Evolutionary conservation across 2,113 vertebrate genomes (phyloP).

Genomic region (Orycteropus afer): DNA sequence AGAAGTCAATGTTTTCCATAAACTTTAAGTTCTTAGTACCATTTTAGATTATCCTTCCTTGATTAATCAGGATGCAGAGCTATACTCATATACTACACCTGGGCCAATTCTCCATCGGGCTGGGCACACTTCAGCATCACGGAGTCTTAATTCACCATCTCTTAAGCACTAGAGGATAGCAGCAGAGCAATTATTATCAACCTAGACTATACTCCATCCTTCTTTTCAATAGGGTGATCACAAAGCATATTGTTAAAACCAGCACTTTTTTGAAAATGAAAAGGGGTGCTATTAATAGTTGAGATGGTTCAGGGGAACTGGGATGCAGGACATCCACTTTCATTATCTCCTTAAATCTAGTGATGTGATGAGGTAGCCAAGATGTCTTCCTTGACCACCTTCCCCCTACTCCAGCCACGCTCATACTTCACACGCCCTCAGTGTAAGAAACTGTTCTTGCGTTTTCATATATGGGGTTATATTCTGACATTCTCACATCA

Average conservation of each 20-base stretch:
- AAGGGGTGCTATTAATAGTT: background rate
- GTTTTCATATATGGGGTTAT: background rate
- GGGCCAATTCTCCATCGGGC: background rate
- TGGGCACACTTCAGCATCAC: background rate
- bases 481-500: background rate
- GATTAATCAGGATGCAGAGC: background rate
- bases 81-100: background rate
- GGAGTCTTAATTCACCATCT: background rate
- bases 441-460: background rate
- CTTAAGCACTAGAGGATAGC: background rate
- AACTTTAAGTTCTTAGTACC: constrained; percentile 47
- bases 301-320: background rate
- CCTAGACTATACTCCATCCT: background rate
- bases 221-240: background rate
- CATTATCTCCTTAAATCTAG: background rate
- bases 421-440: background rate
- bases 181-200: background rate
- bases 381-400: background rate
- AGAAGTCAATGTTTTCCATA: constrained; percentile 30
- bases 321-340: background rate
- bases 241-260: background rate
- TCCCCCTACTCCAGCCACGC: background rate
- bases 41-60: background rate
- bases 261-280: background rate
- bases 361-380: background rate